Conservation (phyloP, 2,113 vertebrate genomes). For the Ochotona princeps region DNA sequence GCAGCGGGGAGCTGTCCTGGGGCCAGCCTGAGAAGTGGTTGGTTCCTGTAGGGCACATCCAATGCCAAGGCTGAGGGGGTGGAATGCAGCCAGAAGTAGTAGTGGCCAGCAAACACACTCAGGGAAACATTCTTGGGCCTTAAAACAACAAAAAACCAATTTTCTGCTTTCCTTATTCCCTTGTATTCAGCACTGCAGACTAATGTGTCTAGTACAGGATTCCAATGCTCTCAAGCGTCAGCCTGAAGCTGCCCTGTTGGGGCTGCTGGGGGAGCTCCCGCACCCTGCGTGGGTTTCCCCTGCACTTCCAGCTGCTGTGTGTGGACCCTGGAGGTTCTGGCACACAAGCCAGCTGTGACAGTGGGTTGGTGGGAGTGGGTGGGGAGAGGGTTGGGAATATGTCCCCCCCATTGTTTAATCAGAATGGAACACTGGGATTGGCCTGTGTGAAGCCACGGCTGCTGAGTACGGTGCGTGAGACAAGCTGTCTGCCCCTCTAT, state of each 20-base stretch:
- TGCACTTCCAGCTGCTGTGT: neutral
- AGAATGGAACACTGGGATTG: neutral
- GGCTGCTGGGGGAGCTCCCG: neutral
- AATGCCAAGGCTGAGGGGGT: neutral
- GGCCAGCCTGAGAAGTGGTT: neutral
- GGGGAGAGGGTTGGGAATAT: neutral
- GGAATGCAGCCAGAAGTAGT: neutral
- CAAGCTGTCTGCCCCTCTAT: neutral
- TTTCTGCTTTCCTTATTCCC: neutral
- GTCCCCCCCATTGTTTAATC: neutral
- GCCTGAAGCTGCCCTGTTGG: too few relatives aligned
- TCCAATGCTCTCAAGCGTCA: neutral
- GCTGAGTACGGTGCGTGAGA: neutral
- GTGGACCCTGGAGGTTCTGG: neutral
- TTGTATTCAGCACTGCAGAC: neutral
- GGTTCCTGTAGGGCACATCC: fast-evolving
- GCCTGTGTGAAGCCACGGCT: neutral
- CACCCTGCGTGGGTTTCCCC: too few relatives aligned
- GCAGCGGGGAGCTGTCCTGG: neutral
- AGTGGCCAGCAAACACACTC: neutral
- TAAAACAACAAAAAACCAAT: neutral
- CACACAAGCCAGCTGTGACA: neutral
- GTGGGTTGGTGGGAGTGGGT: neutral
- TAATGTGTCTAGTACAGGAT: neutral
- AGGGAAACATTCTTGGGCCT: neutral